Evolutionary conservation across 2,113 vertebrate genomes (phyloP).

Genomic region (Labrus mixtus): DNA sequence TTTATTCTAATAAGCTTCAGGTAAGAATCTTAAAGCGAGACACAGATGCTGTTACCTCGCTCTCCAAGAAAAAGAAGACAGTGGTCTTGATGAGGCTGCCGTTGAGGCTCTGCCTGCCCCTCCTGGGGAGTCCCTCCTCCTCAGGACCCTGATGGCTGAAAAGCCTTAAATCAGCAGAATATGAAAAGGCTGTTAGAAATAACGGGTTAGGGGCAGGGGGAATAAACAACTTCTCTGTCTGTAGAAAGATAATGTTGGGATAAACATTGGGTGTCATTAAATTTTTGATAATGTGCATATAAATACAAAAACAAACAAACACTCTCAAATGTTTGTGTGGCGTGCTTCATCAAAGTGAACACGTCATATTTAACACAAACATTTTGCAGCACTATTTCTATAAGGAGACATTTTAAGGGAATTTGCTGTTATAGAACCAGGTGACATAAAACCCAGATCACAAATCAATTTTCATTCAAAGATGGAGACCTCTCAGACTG

Average conservation of each 20-base stretch:
- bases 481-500: no score
- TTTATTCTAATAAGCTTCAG: neutral
- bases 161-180: constrained; percentile 80
- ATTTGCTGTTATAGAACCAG: neutral
- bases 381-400: neutral
- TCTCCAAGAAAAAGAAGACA: constrained; percentile 98
- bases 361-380: no score
- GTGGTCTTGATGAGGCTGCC: constrained; percentile 97
- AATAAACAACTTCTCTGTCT: constrained; percentile 6
- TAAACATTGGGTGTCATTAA: no score
- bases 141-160: constrained; percentile 94
- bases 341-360: no score
- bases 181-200: constrained; percentile 21
- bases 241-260: neutral
- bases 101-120: constrained; percentile 94
- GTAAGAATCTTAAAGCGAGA: neutral
- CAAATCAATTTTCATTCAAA: no score
- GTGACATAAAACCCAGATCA: no score
- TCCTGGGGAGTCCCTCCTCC: constrained; percentile 90
- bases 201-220: neutral
- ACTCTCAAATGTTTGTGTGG: no score
- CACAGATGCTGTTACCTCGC: constrained; percentile 85
- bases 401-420: neutral
- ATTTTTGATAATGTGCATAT: no score
- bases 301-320: no score